Base-by-base conservation (phyloP, 2,797 vertebrate genomes). In the Hoplostethus mediterraneus region DNA sequence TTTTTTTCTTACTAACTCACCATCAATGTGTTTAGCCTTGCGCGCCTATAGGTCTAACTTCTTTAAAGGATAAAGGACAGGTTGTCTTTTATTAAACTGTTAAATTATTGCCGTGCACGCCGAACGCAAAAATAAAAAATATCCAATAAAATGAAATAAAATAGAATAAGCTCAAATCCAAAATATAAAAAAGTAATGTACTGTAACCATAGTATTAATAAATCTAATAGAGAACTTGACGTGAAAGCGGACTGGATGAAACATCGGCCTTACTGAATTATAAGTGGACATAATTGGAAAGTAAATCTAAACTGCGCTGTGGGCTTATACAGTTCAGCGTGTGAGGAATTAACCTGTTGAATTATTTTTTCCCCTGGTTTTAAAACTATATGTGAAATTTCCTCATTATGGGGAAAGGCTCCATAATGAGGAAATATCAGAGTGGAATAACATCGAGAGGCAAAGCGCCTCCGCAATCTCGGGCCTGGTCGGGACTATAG, bases 401-500 rank as follows among this genome's bases (percentile, higher is more conserved):
- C 28, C 28, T 28, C 28, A 63, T 1, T 53, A 58, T 33, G 61
- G 54, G 21, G 31, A 61, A 66, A 71, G 42, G 59, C 30, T 38
- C 31, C 12, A 21, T 16, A 67, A 58, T 58, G 73, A 44, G 58
- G 61, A 79, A 77, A 67, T 7, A 5, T 16, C 45, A 40, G 52
- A 59, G 53, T 51, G 79, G 71, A 75, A 77, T 72, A 56, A 84
- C 75, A 17, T 3, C 25, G 51, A 77, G 47, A 77, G 6, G 55
- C 2, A 21, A 42, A 2, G 14, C 80, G 55, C 70, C 80, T 66
- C 52, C 80, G 60, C 71, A 25, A 57, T 73, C 58, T 75, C 79
- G 63, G 87, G 76, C 80, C 81, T 61, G 71, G 54, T 77, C 60
- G 61, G 36, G 38, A 75, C 67, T 65, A 30, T 51, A 2, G 4